A percentile compares a stretch with the other conserved stretches of the same genome.
phyloP scores from a whole-genome alignment of 2,113 vertebrate species.

The Brachyistius frenatus region DNA sequence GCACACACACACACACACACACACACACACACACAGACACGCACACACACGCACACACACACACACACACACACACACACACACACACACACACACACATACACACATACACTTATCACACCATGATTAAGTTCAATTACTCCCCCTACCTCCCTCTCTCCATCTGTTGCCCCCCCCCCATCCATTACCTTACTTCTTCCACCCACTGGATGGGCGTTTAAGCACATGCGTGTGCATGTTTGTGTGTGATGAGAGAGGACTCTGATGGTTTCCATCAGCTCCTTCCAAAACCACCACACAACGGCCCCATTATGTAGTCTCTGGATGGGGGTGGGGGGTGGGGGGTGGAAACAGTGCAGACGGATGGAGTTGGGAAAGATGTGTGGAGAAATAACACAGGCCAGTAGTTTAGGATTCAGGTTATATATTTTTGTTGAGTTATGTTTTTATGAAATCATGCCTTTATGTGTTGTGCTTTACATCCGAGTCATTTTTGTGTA shows the following conservation, averaged over 20 bases:
- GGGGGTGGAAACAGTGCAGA: slow-evolving; percentile 20
- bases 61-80: too few relatives aligned
- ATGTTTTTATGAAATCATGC: too few relatives aligned
- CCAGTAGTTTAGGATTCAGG: background rate
- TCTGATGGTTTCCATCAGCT: slow-evolving; percentile 81
- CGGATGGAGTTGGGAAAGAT: slow-evolving; percentile 1
- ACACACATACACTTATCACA: slow-evolving; percentile 62
- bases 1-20: too few relatives aligned
- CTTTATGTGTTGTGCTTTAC: background rate
- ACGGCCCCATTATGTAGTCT: slow-evolving; percentile 81
- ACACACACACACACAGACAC: too few relatives aligned
- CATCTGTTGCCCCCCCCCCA: slow-evolving; percentile 61
- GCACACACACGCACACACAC: too few relatives aligned
- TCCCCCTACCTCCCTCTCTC: slow-evolving; percentile 59
- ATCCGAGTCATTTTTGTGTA: background rate
- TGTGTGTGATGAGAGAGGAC: slow-evolving; percentile 62
- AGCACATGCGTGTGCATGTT: slow-evolving; percentile 49
- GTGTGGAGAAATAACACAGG: slow-evolving; percentile 15
- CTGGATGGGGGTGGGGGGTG: slow-evolving; percentile 49
- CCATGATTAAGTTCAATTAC: slow-evolving; percentile 80
- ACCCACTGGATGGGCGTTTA: slow-evolving; percentile 61
- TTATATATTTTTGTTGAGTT: background rate
- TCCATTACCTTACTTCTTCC: slow-evolving; percentile 77
- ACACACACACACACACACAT: slow-evolving; percentile 24
- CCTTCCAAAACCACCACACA: slow-evolving; percentile 82